A percentile compares a stretch with the other conserved stretches of the same genome.
Evolutionary conservation across 35 echinoderm and acorn worm species (phyloP).

Genomic region (Amphiura filiformis): DNA sequence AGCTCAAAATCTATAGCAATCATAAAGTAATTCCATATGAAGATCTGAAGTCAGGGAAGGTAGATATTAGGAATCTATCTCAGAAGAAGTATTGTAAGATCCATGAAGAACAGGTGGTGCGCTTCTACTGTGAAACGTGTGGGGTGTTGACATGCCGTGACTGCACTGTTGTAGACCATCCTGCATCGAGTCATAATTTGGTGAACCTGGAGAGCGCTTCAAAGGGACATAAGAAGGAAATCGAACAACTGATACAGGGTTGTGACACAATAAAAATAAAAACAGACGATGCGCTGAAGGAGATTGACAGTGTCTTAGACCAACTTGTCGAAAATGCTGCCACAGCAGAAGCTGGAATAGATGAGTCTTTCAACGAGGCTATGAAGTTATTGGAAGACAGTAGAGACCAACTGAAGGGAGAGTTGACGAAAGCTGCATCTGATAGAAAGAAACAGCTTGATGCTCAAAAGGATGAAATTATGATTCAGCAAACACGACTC

Average conservation of each 20-base stretch:
- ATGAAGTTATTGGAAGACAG: background rate
- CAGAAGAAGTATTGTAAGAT: background rate
- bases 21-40: background rate
- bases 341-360: background rate
- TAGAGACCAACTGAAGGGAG: background rate
- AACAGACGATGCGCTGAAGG: background rate
- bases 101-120: background rate
- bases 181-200: background rate
- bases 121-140: background rate
- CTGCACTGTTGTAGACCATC: background rate
- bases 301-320: background rate
- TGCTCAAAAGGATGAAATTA: background rate
- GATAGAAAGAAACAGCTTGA: background rate
- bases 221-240: background rate
- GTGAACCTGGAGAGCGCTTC: background rate
- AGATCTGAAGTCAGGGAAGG: background rate
- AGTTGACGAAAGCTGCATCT: background rate
- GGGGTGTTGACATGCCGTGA: background rate
- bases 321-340: background rate
- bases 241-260: background rate
- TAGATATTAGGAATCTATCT: background rate
- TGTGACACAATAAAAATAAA: background rate
- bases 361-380: background rate
- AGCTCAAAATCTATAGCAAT: background rate
- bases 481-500: background rate